Conservation (phyloP, 2,113 vertebrate species). For the Bos indicus region DNA sequence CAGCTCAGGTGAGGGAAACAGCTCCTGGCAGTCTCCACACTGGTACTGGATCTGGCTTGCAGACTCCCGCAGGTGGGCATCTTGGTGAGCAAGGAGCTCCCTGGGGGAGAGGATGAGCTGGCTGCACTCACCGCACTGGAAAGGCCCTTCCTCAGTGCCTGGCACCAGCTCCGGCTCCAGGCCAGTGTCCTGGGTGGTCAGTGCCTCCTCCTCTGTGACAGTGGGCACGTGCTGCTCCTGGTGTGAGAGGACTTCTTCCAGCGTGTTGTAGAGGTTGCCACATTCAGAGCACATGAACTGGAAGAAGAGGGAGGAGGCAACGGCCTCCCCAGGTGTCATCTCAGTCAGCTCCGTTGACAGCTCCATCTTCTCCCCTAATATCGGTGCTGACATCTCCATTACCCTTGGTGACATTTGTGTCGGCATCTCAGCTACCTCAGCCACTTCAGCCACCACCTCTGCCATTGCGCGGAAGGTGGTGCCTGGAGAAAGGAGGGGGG, state of each 20-base stretch:
- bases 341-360: constrained; percentile 43
- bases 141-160: constrained; percentile 78
- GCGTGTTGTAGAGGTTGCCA: constrained; percentile 87
- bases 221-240: constrained; percentile 86
- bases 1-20: constrained; percentile 87
- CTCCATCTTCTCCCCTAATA: constrained; percentile 19
- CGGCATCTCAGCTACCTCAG: constrained; percentile 27
- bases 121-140: constrained; percentile 91
- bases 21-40: constrained; percentile 89
- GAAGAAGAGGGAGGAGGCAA: constrained; percentile 73
- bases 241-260: constrained; percentile 91
- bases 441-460: constrained; percentile 49
- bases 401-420: constrained; percentile 21
- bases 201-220: constrained; percentile 20
- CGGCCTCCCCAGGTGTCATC: constrained; percentile 61
- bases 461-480: constrained; percentile 32
- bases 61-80: constrained; percentile 87
- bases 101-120: constrained; percentile 84
- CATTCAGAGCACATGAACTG: constrained; percentile 95
- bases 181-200: neutral
- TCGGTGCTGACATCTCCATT: neutral
- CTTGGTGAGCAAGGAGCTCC: constrained; percentile 90
- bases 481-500: constrained; percentile 25
- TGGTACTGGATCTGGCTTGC: constrained; percentile 88
- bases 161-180: neutral